Conservation (phyloP, 2,113 vertebrate species). For the Crotalus horridus region DNA sequence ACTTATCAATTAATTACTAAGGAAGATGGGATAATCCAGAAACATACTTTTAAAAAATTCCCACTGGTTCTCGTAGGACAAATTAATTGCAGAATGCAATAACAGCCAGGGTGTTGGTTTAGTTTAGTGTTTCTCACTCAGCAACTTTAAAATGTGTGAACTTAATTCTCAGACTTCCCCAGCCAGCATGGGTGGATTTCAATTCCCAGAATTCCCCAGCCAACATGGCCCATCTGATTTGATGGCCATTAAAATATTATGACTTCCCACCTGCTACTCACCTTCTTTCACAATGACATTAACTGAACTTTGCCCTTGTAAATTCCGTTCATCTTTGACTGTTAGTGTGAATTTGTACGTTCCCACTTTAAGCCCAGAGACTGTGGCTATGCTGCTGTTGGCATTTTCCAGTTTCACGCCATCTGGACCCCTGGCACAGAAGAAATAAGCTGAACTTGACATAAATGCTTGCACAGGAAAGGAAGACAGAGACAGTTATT, state of each 20-base stretch:
- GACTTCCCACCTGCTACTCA: conserved; percentile 38
- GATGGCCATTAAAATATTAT: not conserved
- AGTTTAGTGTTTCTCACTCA: not conserved
- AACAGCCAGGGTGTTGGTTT: not conserved
- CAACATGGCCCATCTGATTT: not conserved
- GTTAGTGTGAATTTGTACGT: conserved; percentile 88
- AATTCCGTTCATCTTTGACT: conserved; percentile 87
- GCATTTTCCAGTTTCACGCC: conserved; percentile 90
- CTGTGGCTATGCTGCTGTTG: conserved; percentile 83
- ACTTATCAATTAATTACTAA: not conserved
- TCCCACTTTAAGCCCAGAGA: conserved; percentile 90
- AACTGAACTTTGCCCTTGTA: conserved; percentile 84
- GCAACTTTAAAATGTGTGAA: not conserved
- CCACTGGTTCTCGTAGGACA: not conserved
- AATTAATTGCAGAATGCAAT: not conserved
- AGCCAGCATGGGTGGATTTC: not conserved
- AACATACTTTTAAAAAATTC: not conserved
- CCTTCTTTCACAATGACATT: conserved; percentile 93
- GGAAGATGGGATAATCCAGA: not conserved
- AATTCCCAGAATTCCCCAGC: not conserved
- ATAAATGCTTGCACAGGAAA: not conserved
- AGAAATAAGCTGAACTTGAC: not conserved
- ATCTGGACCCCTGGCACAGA: conserved; percentile 80
- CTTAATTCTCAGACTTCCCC: not conserved
- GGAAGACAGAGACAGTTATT: not conserved